Base-by-base conservation (phyloP, 2,888 invertebrate species). In the Gymnoscelis rufifasciata region DNA sequence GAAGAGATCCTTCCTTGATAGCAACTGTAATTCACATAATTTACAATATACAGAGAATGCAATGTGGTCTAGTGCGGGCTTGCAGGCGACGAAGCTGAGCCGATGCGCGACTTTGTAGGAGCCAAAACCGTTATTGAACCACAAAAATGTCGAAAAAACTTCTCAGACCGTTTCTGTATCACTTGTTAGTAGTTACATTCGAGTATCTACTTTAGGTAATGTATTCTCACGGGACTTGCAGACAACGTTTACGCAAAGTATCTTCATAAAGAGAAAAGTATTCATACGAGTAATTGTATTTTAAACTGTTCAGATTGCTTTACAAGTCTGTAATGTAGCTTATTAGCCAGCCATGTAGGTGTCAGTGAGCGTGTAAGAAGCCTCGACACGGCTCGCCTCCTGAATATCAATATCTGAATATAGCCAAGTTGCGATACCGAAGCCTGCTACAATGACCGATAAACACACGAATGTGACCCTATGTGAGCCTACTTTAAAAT, bases 401-500 rank as follows among this genome's bases (percentile, higher is more conserved):
- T 79, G 87, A 83, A 88, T 88, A 83, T 80, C 84, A 88, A 88
- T 86, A 81, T 78, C 74, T 71, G 74, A 77, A 74, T 79, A 82
- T 78, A 73, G 68, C 64, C 72, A 66, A 69, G 72, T 66, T 59
- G 68, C 76, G 71, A 73, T 72, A 72, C 69, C 76, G 71, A 73
- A 72, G 73, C 69, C 72, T 68, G 72, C 66, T 76, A 80, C 80
- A 79, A 78, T 83, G 81, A 78, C 83, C 86, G 78, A 86, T 83
- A 83, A 80, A 77, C 83, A 83, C 75, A 73, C 84, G 71, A 84
- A 78, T 83, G 79, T 81, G 78, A 74, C 74, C 78, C 76, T 84
- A 84, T 76, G 65, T 69, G 60, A 62, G 71, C 64, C 76, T 69
- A 69, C 71, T 74, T 84, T 86, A 83, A 81, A 83, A 86, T 80